Evolutionary conservation across 2,797 vertebrate genomes (phyloP).

Genomic region (Hypotaenidia okinawae): DNA sequence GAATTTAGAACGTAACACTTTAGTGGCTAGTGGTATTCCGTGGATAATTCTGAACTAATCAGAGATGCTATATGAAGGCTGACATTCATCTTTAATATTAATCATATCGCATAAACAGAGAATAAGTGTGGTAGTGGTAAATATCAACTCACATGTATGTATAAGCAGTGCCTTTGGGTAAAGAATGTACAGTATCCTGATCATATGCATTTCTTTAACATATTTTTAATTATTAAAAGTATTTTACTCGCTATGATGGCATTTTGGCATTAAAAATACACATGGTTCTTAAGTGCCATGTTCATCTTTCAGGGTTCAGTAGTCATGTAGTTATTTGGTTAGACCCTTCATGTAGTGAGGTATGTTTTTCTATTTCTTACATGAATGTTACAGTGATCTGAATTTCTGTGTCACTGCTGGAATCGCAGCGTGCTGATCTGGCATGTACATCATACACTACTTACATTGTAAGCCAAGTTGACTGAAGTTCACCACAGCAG

Average conservation of each 20-base stretch:
- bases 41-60: not conserved
- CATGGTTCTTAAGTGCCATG: not conserved
- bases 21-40: not conserved
- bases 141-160: not conserved
- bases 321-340: not conserved
- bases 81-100: not conserved
- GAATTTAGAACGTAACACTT: not conserved
- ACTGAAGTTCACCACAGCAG: not conserved
- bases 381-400: not conserved
- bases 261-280: not conserved
- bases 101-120: not conserved
- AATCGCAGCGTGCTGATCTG: not conserved
- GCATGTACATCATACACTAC: not conserved
- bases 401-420: not conserved
- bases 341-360: not conserved
- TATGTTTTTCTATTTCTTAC: not conserved
- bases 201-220: not conserved
- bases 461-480: not conserved
- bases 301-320: not conserved
- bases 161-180: not conserved
- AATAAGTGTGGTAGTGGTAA: not conserved
- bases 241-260: not conserved
- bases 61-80: not conserved
- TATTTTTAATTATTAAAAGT: not conserved
- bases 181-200: not conserved